A percentile compares a stretch with the other conserved stretches of the same genome.
Evolutionary conservation across 2,797 vertebrate genomes (phyloP).

Genomic region (Salmo trutta): DNA sequence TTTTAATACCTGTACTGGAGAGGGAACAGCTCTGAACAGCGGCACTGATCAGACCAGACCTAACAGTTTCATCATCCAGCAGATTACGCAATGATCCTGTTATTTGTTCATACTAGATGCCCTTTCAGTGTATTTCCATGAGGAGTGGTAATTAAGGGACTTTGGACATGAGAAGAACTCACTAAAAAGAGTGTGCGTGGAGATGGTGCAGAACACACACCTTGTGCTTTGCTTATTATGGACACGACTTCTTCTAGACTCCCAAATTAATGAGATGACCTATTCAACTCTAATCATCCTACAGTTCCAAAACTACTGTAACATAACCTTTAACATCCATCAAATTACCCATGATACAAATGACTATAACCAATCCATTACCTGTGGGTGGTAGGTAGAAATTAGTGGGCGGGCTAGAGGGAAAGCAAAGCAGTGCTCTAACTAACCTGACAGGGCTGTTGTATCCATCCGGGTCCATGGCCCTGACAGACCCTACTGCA

Average conservation of each 20-base stretch:
- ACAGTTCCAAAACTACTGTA: background rate
- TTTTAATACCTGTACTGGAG: background rate
- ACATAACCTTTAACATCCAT: background rate
- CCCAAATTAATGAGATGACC: background rate
- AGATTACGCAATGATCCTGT: background rate
- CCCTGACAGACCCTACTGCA: conserved; percentile 82
- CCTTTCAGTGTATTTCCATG: background rate
- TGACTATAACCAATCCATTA: background rate
- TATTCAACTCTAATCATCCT: background rate
- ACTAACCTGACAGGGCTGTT: conserved; percentile 91
- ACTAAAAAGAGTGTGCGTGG: background rate
- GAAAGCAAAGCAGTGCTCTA: conserved; percentile 27
- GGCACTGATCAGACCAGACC: background rate
- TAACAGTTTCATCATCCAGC: background rate
- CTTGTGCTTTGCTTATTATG: background rate
- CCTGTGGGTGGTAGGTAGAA: background rate
- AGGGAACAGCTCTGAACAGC: background rate
- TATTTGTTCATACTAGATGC: background rate
- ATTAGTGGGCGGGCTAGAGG: background rate
- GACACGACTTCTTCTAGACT: background rate
- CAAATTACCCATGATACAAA: background rate
- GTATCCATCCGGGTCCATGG: conserved; percentile 85
- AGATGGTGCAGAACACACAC: background rate
- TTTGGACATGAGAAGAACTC: background rate
- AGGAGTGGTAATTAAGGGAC: background rate